phyloP scores from a whole-genome alignment of 2,888 invertebrate species.

The Sphinx pinastri region DNA sequence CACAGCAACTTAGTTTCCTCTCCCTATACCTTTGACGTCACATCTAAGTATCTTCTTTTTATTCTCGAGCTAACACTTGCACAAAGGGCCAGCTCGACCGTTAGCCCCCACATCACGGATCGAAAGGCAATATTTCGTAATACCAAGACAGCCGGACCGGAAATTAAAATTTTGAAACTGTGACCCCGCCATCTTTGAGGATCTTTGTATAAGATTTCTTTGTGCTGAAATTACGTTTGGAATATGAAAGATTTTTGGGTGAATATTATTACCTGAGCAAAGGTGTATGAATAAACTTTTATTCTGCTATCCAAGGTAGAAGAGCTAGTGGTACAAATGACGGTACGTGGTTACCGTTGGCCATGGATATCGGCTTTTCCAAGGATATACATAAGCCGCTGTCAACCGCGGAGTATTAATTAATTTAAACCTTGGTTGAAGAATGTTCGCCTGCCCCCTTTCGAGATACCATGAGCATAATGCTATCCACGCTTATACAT shows the following conservation, averaged over 20 bases:
- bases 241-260: background rate
- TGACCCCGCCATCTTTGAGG: constrained; percentile 26
- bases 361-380: too few relatives aligned
- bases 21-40: background rate
- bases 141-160: constrained; percentile 40
- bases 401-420: too few relatives aligned
- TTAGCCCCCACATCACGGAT: background rate
- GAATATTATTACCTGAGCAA: background rate
- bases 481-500: too few relatives aligned
- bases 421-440: too few relatives aligned
- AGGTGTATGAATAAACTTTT: background rate
- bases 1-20: too few relatives aligned
- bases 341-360: too few relatives aligned
- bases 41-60: background rate
- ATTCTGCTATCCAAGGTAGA: too few relatives aligned
- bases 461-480: too few relatives aligned
- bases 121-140: constrained; percentile 35
- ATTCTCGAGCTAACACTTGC: constrained; percentile 1
- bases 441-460: too few relatives aligned
- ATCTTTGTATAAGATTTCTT: constrained; percentile 8
- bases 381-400: too few relatives aligned
- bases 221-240: constrained; percentile 15
- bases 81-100: constrained; percentile 3
- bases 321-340: too few relatives aligned
- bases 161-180: constrained; percentile 52